These are phyloP conservation scores for Regulus satrapa DNA, from an alignment of 2,113 vertebrate species.

Conservation along the genomic window DNA sequence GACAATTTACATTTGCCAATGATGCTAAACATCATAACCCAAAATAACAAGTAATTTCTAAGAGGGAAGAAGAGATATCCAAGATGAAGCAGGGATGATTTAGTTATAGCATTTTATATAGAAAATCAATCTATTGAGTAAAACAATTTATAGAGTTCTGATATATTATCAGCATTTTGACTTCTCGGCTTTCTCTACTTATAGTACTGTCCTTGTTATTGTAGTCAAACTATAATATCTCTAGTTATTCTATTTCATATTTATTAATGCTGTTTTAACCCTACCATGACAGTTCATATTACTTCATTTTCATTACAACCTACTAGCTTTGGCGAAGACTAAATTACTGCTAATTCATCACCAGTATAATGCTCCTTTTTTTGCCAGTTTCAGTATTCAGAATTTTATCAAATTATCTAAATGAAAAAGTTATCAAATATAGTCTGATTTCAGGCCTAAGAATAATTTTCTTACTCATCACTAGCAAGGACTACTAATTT, in stretches of 20 bases:
- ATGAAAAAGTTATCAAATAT: neutral
- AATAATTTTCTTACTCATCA: neutral
- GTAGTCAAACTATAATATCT: neutral
- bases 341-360: neutral
- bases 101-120: slow-evolving; percentile 50
- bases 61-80: neutral
- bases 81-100: neutral
- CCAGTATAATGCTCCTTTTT: neutral
- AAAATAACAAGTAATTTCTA: neutral
- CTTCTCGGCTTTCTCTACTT: neutral
- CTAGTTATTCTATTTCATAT: neutral
- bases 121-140: slow-evolving; percentile 14
- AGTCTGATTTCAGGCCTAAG: neutral
- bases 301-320: neutral
- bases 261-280: neutral
- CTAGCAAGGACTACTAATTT: neutral
- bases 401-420: neutral
- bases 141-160: slow-evolving; percentile 7
- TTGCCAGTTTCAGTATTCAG: neutral
- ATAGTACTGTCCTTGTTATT: neutral
- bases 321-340: neutral
- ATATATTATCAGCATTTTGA: neutral
- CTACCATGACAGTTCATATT: neutral
- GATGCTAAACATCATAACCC: neutral
- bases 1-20: neutral